A percentile compares a stretch with the other conserved stretches of the same genome.
These are phyloP conservation scores for Sympetrum striolatum DNA, from an alignment of 2,888 invertebrate species.

Conservation along the genomic window DNA sequence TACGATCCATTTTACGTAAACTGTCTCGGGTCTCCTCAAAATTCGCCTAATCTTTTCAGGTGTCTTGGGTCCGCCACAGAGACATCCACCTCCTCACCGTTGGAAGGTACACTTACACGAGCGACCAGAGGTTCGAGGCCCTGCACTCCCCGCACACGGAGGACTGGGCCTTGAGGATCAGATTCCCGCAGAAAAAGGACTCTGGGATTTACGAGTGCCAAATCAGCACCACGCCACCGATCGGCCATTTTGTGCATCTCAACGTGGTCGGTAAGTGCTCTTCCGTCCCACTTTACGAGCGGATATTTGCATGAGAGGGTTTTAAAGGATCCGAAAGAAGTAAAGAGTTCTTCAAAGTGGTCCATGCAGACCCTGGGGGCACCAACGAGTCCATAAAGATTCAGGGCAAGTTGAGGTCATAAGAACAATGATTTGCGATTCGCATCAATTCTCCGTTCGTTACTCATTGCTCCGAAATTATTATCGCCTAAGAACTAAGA, in stretches of 20 bases:
- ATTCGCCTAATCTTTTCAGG: constrained; percentile 60
- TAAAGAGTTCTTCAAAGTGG: too few species aligned
- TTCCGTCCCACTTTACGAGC: not conserved
- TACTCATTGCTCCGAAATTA: too few species aligned
- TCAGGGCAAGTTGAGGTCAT: too few species aligned
- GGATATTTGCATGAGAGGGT: too few species aligned
- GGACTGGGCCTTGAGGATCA: constrained; percentile 83
- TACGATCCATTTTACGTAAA: too few species aligned
- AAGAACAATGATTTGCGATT: too few species aligned
- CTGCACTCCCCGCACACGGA: constrained; percentile 86
- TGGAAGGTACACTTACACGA: constrained; percentile 79
- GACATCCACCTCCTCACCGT: constrained; percentile 79
- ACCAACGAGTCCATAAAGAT: too few species aligned
- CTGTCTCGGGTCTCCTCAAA: too few species aligned
- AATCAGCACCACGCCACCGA: constrained; percentile 88
- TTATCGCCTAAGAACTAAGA: too few species aligned
- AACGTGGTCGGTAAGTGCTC: constrained; percentile 80
- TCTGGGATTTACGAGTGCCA: constrained; percentile 88
- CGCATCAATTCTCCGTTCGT: too few species aligned
- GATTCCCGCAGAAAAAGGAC: constrained; percentile 76
- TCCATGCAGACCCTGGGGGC: too few species aligned
- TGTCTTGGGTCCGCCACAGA: constrained; percentile 79
- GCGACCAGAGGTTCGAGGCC: constrained; percentile 85
- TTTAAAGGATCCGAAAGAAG: too few species aligned
- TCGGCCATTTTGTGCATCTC: constrained; percentile 81